phyloP scores from a whole-genome alignment of 1,140 invertebrate species.

The Drosophila athabasca region DNA sequence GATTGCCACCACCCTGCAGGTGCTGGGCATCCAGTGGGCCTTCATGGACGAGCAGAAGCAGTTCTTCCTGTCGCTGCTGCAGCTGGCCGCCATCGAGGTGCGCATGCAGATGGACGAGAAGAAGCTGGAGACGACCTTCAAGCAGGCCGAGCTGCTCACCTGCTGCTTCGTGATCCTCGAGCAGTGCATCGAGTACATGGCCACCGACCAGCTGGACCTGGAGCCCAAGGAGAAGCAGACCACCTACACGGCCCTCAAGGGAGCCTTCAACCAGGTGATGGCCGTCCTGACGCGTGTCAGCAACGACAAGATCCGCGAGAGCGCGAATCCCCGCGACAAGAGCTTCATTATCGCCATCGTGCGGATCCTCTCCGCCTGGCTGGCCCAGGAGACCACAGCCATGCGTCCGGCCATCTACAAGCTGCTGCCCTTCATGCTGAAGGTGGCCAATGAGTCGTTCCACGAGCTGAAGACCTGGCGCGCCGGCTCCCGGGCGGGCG shows the following conservation, averaged over 20 bases:
- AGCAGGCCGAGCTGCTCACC: slow-evolving; percentile 90
- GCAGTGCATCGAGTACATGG: slow-evolving; percentile 91
- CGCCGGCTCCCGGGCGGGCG: slow-evolving; percentile 86
- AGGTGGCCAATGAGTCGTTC: slow-evolving; percentile 92
- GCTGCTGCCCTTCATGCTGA: slow-evolving; percentile 90
- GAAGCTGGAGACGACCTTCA: slow-evolving; percentile 90
- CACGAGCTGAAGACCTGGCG: slow-evolving; percentile 86
- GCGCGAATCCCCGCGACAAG: slow-evolving; percentile 87
- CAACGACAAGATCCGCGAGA: slow-evolving; percentile 88
- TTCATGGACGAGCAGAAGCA: slow-evolving; percentile 91
- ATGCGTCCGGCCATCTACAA: slow-evolving; percentile 92
- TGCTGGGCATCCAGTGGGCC: slow-evolving; percentile 93
- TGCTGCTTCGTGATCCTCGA: slow-evolving; percentile 94
- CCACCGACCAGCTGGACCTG: slow-evolving; percentile 91
- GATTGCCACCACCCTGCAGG: slow-evolving; percentile 90
- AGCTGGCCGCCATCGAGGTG: slow-evolving; percentile 95
- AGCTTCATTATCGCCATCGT: slow-evolving; percentile 92
- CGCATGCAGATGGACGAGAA: slow-evolving; percentile 96
- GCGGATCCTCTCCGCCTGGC: slow-evolving; percentile 92
- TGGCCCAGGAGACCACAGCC: slow-evolving; percentile 95
- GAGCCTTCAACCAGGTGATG: slow-evolving; percentile 93
- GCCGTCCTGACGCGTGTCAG: slow-evolving; percentile 89
- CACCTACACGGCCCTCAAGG: slow-evolving; percentile 94
- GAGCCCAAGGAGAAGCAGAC: slow-evolving; percentile 96
- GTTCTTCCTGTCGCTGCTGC: slow-evolving; percentile 92